Evolutionary conservation across 2,113 vertebrate genomes (phyloP).

Genomic region (Elanus axillaris): DNA sequence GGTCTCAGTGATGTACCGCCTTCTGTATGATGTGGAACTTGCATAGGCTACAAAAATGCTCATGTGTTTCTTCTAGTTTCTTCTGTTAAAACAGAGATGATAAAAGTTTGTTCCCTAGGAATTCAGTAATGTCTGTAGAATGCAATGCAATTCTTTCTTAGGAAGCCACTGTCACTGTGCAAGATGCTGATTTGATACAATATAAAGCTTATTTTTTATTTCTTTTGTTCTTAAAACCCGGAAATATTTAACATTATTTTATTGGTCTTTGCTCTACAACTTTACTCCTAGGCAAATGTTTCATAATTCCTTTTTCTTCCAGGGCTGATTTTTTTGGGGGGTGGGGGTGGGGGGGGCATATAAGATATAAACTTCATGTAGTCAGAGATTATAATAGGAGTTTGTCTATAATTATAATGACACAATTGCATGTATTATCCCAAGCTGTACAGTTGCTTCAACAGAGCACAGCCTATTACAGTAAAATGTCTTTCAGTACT

Average conservation of each 20-base stretch:
- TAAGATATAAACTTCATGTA: background rate
- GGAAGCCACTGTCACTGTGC: background rate
- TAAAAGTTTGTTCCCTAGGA: background rate
- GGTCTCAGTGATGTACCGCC: background rate
- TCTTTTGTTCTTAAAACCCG: background rate
- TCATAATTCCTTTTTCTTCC: background rate
- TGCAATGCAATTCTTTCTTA: background rate
- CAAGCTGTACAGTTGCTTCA: background rate
- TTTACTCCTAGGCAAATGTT: background rate
- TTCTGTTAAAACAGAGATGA: background rate
- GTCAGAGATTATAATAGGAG: background rate
- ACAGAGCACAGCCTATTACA: background rate
- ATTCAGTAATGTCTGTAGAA: background rate
- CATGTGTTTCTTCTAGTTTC: background rate
- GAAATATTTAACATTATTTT: background rate
- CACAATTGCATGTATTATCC: background rate
- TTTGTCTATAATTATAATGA: background rate
- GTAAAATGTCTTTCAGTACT: background rate
- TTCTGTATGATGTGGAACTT: background rate
- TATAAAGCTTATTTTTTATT: background rate
- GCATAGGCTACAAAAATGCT: background rate
- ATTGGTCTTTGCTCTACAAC: background rate
- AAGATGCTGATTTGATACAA: background rate
- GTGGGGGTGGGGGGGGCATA: accelerated
- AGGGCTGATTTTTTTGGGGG: background rate